Conservation (phyloP, 2,888 invertebrate genomes). For the Nomada ferruginata region DNA sequence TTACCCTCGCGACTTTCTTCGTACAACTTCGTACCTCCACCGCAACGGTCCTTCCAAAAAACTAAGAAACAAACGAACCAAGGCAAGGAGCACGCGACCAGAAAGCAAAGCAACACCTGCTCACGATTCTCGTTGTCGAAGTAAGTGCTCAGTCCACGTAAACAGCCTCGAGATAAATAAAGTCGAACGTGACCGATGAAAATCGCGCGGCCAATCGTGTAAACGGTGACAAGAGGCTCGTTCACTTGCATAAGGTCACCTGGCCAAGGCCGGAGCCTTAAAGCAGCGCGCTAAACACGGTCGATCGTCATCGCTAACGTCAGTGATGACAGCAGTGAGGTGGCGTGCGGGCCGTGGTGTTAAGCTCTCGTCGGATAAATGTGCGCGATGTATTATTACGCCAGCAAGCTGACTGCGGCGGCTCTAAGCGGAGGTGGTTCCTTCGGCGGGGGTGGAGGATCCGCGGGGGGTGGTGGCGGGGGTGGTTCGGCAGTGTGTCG, state of each 20-base stretch:
- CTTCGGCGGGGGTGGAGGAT: constrained; percentile 84
- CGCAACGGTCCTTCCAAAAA: too few species aligned
- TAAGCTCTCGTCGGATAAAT: constrained; percentile 83
- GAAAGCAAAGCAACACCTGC: too few species aligned
- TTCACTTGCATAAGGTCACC: constrained; percentile 9
- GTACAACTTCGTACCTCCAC: background rate
- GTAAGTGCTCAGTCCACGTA: too few species aligned
- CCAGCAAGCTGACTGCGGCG: constrained; percentile 88
- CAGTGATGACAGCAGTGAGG: constrained; percentile 83
- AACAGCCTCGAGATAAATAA: background rate
- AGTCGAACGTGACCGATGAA: constrained; percentile 16
- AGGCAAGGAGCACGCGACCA: too few species aligned
- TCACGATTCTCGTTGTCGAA: too few species aligned
- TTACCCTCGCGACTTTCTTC: background rate
- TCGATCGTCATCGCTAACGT: constrained; percentile 73
- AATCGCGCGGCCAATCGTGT: background rate
- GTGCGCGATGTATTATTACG: constrained; percentile 90
- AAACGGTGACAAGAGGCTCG: background rate
- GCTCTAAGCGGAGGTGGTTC: constrained; percentile 87
- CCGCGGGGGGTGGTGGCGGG: constrained; percentile 83
- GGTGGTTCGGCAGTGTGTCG: constrained; percentile 84
- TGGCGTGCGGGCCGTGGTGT: constrained; percentile 82
- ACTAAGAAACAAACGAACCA: too few species aligned
- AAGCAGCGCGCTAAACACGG: constrained; percentile 55
- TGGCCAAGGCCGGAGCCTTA: constrained; percentile 18